A percentile compares a stretch with the other conserved stretches of the same genome.
phyloP scores from a whole-genome alignment of 2,797 vertebrate genomes.

The Sebastes kiyomatsui region DNA sequence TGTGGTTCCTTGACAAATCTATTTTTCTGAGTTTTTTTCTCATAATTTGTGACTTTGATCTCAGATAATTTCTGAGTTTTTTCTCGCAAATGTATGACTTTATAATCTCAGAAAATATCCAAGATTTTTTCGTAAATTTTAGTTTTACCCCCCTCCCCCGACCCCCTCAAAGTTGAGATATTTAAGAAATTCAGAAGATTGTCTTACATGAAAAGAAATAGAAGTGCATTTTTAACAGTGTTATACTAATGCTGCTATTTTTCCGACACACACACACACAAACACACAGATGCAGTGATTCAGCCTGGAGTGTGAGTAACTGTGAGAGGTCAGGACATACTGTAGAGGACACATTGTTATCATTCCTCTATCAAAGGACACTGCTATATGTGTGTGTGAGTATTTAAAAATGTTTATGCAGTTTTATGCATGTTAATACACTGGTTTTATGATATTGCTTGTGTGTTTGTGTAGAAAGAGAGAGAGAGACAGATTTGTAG shows the following conservation, averaged over 20 bases:
- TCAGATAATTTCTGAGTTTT: too few species aligned
- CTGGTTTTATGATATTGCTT: neutral
- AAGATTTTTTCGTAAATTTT: neutral
- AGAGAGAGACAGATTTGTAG: neutral
- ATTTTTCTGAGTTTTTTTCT: too few species aligned
- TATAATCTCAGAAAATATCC: too few species aligned
- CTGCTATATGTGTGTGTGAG: neutral
- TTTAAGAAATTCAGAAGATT: neutral
- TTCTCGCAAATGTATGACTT: too few species aligned
- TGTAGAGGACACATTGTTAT: constrained; percentile 4
- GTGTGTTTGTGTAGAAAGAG: neutral
- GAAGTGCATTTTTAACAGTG: neutral
- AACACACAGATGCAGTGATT: neutral
- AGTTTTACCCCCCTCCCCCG: too few species aligned
- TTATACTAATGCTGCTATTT: neutral
- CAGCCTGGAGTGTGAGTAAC: neutral
- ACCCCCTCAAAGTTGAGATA: accelerated
- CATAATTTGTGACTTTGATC: too few species aligned
- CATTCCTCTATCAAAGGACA: neutral
- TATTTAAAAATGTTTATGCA: too few species aligned
- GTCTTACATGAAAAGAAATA: neutral
- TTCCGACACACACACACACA: neutral
- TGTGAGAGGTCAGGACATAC: constrained; percentile 5
- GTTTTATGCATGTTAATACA: neutral
- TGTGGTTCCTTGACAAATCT: too few species aligned